Percentiles rank a stretch among this genome's conserved stretches.
Evolutionary conservation across 2,113 vertebrate genomes (phyloP).

Genomic region (Atrichornis clamosus): DNA sequence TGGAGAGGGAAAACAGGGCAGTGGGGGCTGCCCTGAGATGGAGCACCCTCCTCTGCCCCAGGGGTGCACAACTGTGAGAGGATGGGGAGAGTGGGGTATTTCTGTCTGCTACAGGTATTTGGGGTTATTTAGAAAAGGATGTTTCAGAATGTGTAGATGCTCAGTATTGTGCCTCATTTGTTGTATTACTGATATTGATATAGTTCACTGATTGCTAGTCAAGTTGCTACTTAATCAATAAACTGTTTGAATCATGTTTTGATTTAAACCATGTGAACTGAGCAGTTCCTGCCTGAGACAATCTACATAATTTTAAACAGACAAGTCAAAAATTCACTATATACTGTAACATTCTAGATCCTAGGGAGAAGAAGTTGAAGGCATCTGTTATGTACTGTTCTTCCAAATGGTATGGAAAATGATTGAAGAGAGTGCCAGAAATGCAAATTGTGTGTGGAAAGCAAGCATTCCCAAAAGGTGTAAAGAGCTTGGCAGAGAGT

Average conservation of each 20-base stretch:
- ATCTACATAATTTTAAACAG: background rate
- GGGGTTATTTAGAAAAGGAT: background rate
- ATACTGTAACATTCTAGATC: background rate
- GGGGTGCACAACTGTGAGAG: background rate
- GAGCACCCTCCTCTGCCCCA: background rate
- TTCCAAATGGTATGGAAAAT: background rate
- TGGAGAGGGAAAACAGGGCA: background rate
- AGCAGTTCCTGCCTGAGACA: background rate
- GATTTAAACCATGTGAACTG: background rate
- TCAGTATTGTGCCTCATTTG: background rate
- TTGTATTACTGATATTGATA: background rate
- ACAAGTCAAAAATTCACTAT: background rate
- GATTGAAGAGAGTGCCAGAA: background rate
- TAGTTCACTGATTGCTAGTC: background rate
- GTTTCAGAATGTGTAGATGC: background rate
- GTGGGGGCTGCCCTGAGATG: background rate
- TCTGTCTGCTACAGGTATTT: too few species aligned
- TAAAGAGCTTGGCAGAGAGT: background rate
- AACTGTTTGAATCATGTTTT: background rate
- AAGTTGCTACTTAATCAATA: background rate
- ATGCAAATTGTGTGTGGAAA: background rate
- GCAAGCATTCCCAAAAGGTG: background rate
- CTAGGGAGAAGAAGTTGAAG: background rate
- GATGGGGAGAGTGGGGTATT: rapidly evolving
- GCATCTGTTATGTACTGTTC: background rate